phyloP scores from a whole-genome alignment of 2,113 vertebrate genomes.

The Cheirogaleus medius region DNA sequence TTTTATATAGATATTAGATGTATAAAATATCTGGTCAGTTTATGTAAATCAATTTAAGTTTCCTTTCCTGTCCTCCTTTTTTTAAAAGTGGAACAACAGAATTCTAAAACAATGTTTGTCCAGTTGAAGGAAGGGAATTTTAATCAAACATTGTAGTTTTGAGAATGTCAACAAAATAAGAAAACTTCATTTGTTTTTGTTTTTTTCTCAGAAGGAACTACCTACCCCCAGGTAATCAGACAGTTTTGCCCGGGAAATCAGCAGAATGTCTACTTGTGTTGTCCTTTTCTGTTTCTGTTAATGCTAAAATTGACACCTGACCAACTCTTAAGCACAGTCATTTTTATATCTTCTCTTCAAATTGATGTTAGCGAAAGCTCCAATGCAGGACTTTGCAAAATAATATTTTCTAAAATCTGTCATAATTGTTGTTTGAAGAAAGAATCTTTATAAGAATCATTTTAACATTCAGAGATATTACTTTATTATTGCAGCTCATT shows the following conservation, averaged over 20 bases:
- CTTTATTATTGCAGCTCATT: background rate
- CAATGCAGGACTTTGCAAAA: background rate
- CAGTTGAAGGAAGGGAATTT: background rate
- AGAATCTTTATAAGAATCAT: background rate
- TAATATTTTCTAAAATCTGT: background rate
- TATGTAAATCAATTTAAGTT: background rate
- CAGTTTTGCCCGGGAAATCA: background rate
- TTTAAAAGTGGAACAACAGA: background rate
- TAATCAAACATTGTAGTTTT: slow-evolving; percentile 15
- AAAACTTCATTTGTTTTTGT: background rate
- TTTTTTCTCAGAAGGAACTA: background rate
- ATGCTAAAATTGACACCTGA: background rate
- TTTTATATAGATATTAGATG: background rate
- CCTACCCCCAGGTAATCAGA: background rate
- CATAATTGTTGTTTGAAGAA: background rate
- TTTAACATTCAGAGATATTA: background rate
- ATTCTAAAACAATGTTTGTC: background rate
- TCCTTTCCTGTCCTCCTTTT: background rate
- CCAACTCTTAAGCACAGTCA: background rate
- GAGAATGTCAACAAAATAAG: background rate
- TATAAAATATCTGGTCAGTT: background rate
- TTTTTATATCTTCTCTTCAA: background rate
- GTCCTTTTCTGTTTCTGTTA: background rate
- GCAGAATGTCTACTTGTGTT: background rate
- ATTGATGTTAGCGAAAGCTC: background rate